Evolutionary conservation across 2,888 invertebrate species (phyloP), one percentile per base, ranked within the genome.

Genomic region (Halocaridina rubra): DNA sequence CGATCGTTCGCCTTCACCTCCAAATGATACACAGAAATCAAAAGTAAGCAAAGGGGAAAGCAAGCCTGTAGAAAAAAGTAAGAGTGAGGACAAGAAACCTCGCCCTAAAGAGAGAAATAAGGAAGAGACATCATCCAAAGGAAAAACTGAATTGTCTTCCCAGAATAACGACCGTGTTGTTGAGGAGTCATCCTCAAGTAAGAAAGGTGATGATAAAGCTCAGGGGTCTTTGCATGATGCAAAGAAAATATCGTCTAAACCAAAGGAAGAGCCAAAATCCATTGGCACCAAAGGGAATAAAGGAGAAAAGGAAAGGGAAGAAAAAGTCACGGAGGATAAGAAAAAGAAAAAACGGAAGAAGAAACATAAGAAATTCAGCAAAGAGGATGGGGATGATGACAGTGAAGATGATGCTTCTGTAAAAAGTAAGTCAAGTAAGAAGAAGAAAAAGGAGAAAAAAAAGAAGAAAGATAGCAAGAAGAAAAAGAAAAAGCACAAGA

Each of bases 371-470:
- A 32, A 69, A 29, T 27, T 16, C 2, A 32, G 32, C 3, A 32
- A 29, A 1, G 69, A 69, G 3, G 59, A n/a, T 19, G 64, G 59
- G 8, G 78, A 59, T 19, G 59, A 82, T 4, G 82, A 82, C 33
- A 71, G 78, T 2, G 78, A 84, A 16, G 82, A 78, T 30, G 72
- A 78, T 19, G 78, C 32, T 46, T 78, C 78, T 27, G 74, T 72
- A 22, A 84, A 84, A 29, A 78, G 72, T 39, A 84, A 72, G 13
- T 78, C 78, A 10, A 77, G 71, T 33, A 84, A 84, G 57, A 84
- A 84, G 53, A 84, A 84, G 77, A 84, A 84, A 72, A 84, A 84
- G 61, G 72, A 84, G 30, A 84, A 84, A 78, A 78, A 84, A 19
- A 84, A 72, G 61, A 78, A 84, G 53, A 78, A 78, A 19, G 71